Percentiles rank a stretch among this genome's conserved stretches.
phyloP scores from a whole-genome alignment of 2,113 vertebrate species.

The Nannobrachium achirus region DNA sequence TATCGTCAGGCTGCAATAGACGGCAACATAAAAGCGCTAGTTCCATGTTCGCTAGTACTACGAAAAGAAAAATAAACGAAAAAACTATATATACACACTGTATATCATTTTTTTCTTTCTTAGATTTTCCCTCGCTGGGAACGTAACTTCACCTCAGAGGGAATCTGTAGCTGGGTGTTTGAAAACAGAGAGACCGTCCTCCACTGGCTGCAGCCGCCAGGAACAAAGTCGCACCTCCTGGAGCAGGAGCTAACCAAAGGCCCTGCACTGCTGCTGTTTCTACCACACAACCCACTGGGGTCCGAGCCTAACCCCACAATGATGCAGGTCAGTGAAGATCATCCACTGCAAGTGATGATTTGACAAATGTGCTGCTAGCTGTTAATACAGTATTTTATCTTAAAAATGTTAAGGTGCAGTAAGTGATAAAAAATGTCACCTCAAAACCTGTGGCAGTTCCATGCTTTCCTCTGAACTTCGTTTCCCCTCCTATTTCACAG shows the following conservation, averaged over 20 bases:
- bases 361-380: too few species aligned
- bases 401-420: too few species aligned
- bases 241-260: slow-evolving; percentile 92
- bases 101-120: neutral
- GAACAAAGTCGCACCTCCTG: slow-evolving; percentile 91
- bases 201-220: slow-evolving; percentile 89
- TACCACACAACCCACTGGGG: slow-evolving; percentile 88
- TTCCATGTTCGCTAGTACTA: too few species aligned
- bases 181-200: slow-evolving; percentile 86
- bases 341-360: too few species aligned
- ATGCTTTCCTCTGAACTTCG: neutral
- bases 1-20: neutral
- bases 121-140: slow-evolving; percentile 87
- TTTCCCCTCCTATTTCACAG: slow-evolving; percentile 69
- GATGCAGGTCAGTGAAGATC: slow-evolving; percentile 84
- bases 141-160: slow-evolving; percentile 89
- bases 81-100: too few species aligned
- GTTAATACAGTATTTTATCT: too few species aligned
- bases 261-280: slow-evolving; percentile 91
- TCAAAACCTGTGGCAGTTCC: too few species aligned
- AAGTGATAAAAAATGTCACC: too few species aligned
- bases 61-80: too few species aligned
- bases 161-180: slow-evolving; percentile 90
- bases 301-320: slow-evolving; percentile 79
- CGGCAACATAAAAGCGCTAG: too few species aligned